Base-by-base conservation (phyloP, 35 echinoderm and acorn worm species). In the Antedon bifida region DNA sequence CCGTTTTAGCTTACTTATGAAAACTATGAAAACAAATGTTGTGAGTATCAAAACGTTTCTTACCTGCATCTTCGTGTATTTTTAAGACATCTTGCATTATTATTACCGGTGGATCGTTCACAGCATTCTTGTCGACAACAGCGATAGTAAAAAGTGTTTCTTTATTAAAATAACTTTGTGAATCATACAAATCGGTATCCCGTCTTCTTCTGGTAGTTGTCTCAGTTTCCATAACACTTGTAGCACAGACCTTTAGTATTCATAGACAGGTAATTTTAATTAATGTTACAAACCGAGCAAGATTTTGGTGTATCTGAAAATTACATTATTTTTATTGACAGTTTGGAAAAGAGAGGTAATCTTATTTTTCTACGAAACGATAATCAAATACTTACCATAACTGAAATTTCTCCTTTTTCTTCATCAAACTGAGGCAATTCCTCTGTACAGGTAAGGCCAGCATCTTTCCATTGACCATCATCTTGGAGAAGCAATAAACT, bases 11-110 rank as follows among this genome's bases (percentile, higher is more conserved):
- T n/a, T n/a, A n/a, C n/a, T n/a, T n/a, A n/a, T n/a, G n/a, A n/a
- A n/a, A n/a, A n/a, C n/a, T n/a, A n/a, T n/a, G n/a, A n/a, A n/a
- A n/a, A n/a, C n/a, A n/a, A n/a, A n/a, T n/a, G n/a, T n/a, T n/a
- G n/a, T n/a, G n/a, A n/a, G n/a, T n/a, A n/a, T n/a, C n/a, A n/a
- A n/a, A n/a, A n/a, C n/a, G n/a, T 0, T 0, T 21, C 30, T 29
- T 39, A 85, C 84, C 84, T 85, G 76, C 75, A 44, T 85, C 84
- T 29, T 77, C 84, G 32, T 85, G 34, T 32, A 84, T 73, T 34
- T 29, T 35, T 16, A 85, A 76, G 34, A 30, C 44, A 34, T 33
- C 35, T 13, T 34, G 30, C 33, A 77, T 77, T 1, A 75, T 35
- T 19, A 85, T 76, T 35, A 77, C 32, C 26, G 84, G 74, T 36